A percentile compares a stretch with the other conserved stretches of the same genome.
These are phyloP conservation scores for Felis chaus DNA, from an alignment of 2,113 vertebrate species.

Conservation along the genomic window DNA sequence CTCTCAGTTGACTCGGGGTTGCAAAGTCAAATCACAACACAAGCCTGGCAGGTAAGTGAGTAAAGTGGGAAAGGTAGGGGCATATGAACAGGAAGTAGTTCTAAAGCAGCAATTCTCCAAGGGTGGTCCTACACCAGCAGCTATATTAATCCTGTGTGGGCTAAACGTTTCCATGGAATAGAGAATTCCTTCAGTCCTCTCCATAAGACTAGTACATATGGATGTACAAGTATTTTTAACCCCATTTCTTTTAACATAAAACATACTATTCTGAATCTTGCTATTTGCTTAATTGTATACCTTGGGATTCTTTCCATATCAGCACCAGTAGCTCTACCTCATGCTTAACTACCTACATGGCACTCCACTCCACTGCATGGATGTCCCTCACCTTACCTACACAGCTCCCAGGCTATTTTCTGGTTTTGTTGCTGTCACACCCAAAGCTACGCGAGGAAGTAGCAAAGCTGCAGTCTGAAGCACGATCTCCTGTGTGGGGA, in stretches of 20 bases:
- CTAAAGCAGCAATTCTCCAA: too few species aligned
- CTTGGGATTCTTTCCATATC: background rate
- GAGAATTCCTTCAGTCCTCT: background rate
- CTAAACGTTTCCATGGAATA: background rate
- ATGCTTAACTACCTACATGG: rapidly evolving
- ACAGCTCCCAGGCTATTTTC: background rate
- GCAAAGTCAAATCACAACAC: background rate
- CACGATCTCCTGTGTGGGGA: too few species aligned
- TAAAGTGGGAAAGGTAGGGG: background rate
- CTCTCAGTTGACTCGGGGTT: background rate
- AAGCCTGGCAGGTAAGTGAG: background rate
- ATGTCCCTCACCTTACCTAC: background rate
- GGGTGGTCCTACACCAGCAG: background rate
- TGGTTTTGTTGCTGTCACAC: background rate
- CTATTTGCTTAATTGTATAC: background rate
- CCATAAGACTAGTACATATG: background rate
- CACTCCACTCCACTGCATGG: background rate
- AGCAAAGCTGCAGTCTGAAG: background rate
- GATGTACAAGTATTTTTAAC: background rate
- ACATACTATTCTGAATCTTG: background rate
- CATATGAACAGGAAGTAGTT: background rate
- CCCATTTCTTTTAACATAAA: background rate
- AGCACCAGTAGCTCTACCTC: background rate
- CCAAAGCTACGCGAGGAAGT: background rate
- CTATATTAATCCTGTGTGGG: background rate